Percentiles rank a stretch among this genome's conserved stretches.
Evolutionary conservation across 2,113 vertebrate species (phyloP).

Genomic region (Etia nguti): DNA sequence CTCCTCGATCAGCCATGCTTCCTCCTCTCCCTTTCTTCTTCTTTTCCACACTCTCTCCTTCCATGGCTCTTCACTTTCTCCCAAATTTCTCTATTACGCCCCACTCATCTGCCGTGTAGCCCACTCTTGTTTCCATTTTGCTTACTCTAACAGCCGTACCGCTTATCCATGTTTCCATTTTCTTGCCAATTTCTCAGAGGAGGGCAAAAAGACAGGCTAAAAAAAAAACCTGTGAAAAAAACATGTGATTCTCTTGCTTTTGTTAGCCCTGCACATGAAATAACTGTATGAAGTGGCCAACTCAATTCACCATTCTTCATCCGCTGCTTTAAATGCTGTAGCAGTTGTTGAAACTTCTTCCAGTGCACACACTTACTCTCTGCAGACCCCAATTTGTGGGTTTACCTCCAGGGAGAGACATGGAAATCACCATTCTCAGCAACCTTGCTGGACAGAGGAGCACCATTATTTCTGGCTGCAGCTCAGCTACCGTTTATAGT

Average conservation of each 20-base stretch:
- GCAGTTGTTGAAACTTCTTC: not conserved
- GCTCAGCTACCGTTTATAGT: not conserved
- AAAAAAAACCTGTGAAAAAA: constrained; percentile 29
- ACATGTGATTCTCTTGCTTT: not conserved
- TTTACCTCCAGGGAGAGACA: not conserved
- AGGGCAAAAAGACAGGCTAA: not conserved
- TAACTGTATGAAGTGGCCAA: not conserved
- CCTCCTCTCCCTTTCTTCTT: not conserved
- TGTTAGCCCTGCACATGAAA: not conserved
- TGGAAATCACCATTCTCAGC: not conserved
- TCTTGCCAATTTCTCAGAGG: not conserved
- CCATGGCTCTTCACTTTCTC: not conserved
- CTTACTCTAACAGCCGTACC: not conserved
- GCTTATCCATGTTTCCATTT: not conserved
- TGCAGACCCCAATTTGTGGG: not conserved
- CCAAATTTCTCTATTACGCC: not conserved
- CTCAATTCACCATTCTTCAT: not conserved
- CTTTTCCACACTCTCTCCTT: not conserved
- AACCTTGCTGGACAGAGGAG: not conserved
- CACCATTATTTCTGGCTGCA: not conserved
- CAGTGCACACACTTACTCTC: not conserved
- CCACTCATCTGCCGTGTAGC: not conserved
- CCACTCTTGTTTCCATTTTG: not conserved
- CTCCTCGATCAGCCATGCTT: not conserved
- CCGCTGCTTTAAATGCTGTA: not conserved